These are phyloP conservation scores for Tuberolachnus salignus DNA, from an alignment of 2,888 invertebrate genomes.

Conservation along the genomic window DNA sequence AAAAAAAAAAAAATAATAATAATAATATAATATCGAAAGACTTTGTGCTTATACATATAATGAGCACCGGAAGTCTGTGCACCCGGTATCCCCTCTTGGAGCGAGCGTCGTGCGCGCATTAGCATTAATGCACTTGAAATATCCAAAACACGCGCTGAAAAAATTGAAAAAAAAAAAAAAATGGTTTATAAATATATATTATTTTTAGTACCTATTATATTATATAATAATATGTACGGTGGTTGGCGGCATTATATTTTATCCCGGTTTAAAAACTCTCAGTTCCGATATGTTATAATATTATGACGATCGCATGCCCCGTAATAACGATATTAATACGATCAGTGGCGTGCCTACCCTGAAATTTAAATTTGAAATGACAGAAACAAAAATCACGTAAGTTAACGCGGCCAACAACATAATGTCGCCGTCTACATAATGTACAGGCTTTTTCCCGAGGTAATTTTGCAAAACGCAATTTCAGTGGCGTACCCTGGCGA, in stretches of 20 bases:
- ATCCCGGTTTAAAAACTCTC: constrained; percentile 5
- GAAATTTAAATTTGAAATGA: too few relatives aligned
- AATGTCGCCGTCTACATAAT: too few relatives aligned
- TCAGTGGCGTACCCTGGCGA: too few relatives aligned
- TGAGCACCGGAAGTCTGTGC: constrained; percentile 54
- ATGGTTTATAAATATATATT: constrained; percentile 38
- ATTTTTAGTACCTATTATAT: not conserved
- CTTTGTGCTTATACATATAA: constrained; percentile 46
- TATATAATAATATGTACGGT: not conserved
- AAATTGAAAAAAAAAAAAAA: constrained; percentile 7
- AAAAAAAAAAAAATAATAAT: too few relatives aligned
- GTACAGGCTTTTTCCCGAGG: too few relatives aligned
- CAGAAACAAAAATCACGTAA: too few relatives aligned
- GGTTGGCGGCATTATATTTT: not conserved
- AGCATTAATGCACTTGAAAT: constrained; percentile 51
- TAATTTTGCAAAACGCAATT: too few relatives aligned
- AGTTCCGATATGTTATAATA: not conserved
- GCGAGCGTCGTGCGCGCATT: constrained; percentile 22
- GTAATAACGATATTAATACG: too few relatives aligned
- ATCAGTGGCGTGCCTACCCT: too few relatives aligned
- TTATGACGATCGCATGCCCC: too few relatives aligned
- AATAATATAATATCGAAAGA: constrained; percentile 20
- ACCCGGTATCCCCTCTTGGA: constrained; percentile 27
- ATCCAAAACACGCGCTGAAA: constrained; percentile 43
- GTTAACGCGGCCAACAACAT: too few relatives aligned